These are phyloP conservation scores for Leptobrachium ailaonicum DNA, from an alignment of 2,113 vertebrate genomes.

Conservation along the genomic window DNA sequence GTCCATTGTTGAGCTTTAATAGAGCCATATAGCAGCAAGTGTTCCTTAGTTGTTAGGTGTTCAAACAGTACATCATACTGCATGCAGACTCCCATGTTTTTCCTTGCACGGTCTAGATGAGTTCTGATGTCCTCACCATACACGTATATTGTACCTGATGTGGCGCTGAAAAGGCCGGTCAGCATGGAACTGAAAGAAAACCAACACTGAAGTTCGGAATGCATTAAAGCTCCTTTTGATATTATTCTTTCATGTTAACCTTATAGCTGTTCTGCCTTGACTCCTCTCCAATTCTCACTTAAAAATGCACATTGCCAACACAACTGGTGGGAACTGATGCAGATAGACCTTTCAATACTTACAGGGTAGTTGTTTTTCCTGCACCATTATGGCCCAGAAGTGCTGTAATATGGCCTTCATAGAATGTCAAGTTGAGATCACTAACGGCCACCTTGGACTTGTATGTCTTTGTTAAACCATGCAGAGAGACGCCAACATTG, in stretches of 20 bases:
- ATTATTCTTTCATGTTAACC: not conserved
- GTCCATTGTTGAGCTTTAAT: conserved; percentile 91
- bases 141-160: conserved; percentile 84
- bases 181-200: conserved; percentile 81
- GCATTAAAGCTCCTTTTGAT: too few relatives aligned
- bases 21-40: conserved; percentile 87
- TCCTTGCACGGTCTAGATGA: conserved; percentile 74
- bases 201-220: not conserved
- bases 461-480: conserved; percentile 87
- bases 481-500: conserved; percentile 81
- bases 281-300: too few relatives aligned
- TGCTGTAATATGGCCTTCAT: conserved; percentile 90
- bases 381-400: conserved; percentile 95
- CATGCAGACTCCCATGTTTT: conserved; percentile 92
- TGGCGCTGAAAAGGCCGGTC: conserved; percentile 84
- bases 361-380: conserved; percentile 97
- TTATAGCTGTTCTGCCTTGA: too few relatives aligned
- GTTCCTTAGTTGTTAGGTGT: conserved; percentile 90
- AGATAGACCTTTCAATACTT: conserved; percentile 23
- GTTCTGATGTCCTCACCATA: conserved; percentile 85
- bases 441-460: conserved; percentile 80
- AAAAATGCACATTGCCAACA: too few relatives aligned
- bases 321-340: not conserved
- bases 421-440: conserved; percentile 88
- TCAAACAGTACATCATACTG: conserved; percentile 92